Evolutionary conservation across 2,797 vertebrate genomes (phyloP), one percentile per base, ranked within the genome.

Genomic region (Labeo calbasu): DNA sequence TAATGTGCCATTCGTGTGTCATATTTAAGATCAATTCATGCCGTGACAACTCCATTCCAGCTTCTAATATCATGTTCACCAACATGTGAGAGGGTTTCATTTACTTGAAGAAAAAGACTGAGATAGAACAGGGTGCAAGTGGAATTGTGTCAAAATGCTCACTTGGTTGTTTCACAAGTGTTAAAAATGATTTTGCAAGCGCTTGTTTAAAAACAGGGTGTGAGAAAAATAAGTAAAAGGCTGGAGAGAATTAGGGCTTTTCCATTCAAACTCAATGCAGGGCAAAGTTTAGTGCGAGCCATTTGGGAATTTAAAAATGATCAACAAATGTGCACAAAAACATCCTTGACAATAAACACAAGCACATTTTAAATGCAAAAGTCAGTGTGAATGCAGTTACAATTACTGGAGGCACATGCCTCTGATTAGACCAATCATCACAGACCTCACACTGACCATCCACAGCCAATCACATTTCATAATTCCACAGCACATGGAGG

Each of bases 71-170:
- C 28, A 61, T 43, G n/a, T 23, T 43, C 2, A 23, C 25, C 12
- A 77, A 77, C 61, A 68, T 11, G 40, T 91, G 92, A 95, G 94
- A 89, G 93, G 93, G 94, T 94, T 85, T 91, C 92, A 95, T 96
- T 94, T 94, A 90, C 28, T 53, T 25, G 53, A 43, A 46, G 8
- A 55, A 17, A 71, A 28, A 50, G 61, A 71, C 15, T 73, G 40
- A 78, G 73, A 65, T 23, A 15, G 46, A 11, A 68, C 23, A 80
- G 50, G 59, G 55, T 59, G 51, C n/a, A 21, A 12, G 23, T 63
- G 21, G 4, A 85, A 77, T 65, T 85, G 77, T 84, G 81, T 81
- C 53, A 66, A 51, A 40, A 81, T 32, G 36, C 23, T 23, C 2
- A 12, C 25, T 80, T 76, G 4, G 69, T 48, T 65, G 40, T 69